These are phyloP conservation scores for Zaprionus lineosus DNA, from an alignment of 2,888 invertebrate species.

Conservation along the genomic window DNA sequence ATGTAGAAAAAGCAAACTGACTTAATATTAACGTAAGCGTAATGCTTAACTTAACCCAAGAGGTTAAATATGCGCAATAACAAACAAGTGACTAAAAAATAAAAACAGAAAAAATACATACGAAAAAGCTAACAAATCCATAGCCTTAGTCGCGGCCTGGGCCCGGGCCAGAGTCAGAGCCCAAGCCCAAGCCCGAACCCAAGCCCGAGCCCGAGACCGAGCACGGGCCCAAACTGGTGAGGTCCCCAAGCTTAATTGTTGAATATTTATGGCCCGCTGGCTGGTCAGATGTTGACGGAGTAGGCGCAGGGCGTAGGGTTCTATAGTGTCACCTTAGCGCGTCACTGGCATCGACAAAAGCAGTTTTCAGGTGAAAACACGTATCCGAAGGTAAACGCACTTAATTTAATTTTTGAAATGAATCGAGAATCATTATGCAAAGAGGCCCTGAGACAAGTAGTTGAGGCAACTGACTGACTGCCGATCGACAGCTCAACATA, in stretches of 20 bases:
- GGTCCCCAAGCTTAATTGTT: conserved; percentile 64
- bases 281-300: conserved; percentile 24
- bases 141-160: conserved; percentile 13
- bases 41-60: conserved; percentile 74
- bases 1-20: no score
- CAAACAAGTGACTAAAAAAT: conserved; percentile 45
- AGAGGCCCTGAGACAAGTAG: conserved; percentile 20
- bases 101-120: background rate
- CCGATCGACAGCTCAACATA: conserved; percentile 27
- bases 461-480: conserved; percentile 20
- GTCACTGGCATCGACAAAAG: conserved; percentile 53
- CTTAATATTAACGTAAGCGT: conserved; percentile 64
- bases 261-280: conserved; percentile 70
- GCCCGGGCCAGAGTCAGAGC: conserved; percentile 16
- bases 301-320: conserved; percentile 20
- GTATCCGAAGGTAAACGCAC: conserved; percentile 15
- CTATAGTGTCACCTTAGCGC: conserved; percentile 64
- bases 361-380: conserved; percentile 27
- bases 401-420: conserved; percentile 46
- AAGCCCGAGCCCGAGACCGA: conserved; percentile 25
- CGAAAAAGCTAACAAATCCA: conserved; percentile 17
- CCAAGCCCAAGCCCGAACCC: conserved; percentile 25
- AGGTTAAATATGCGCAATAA: conserved; percentile 73
- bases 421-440: conserved; percentile 47
- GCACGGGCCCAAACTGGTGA: no score